Base-by-base conservation (phyloP, 2,888 invertebrate genomes). In the Oligia strigilis region DNA sequence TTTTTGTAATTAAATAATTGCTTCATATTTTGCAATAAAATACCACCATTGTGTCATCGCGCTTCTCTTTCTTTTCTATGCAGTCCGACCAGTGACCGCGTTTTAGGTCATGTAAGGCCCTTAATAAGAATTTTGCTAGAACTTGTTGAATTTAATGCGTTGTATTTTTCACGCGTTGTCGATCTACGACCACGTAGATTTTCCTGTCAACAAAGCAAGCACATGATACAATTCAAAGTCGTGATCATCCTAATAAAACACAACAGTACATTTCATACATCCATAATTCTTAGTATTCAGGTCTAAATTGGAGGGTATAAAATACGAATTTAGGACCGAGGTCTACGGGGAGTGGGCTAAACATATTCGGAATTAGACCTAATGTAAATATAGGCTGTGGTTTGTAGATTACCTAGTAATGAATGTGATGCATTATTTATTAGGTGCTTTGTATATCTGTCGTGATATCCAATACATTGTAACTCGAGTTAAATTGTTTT, bases 351-450 rank as follows among this genome's bases (percentile, higher is more conserved):
- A 83, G 70, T 75, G 71, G 88, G 88, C 84, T 88, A 90, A 91
- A 86, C 81, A 83, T 86, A 91, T 91, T 90, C 90, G 82, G 82
- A 86, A 84, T 87, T 81, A 87, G 78, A 81, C 75, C 80, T 77
- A 78, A 85, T 80, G 76, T 80, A 78, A 84, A 86, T 77, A 75
- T 72, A 72, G 77, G 36, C 64, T 78, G 60, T 64, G 83, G 71
- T 76, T 72, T 65, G 49, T 62, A 69, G 80, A 78, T 83, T 77
- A 87, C 71, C 69, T 73, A 71, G 66, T 52, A 80, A 73, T 72
- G 29, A 81, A 77, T 78, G 55, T 75, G n/a, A 64, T 88, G 77
- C 67, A 82, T 81, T 82, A 87, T 80, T 75, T 80, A 85, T 84
- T 75, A 49, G 36, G 11, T n/a, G 46, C 29, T 75, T 72, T 65